Evolutionary conservation across 2,888 invertebrate species (phyloP), one percentile per base, ranked within the genome.

Genomic region (Cepaea hortensis): DNA sequence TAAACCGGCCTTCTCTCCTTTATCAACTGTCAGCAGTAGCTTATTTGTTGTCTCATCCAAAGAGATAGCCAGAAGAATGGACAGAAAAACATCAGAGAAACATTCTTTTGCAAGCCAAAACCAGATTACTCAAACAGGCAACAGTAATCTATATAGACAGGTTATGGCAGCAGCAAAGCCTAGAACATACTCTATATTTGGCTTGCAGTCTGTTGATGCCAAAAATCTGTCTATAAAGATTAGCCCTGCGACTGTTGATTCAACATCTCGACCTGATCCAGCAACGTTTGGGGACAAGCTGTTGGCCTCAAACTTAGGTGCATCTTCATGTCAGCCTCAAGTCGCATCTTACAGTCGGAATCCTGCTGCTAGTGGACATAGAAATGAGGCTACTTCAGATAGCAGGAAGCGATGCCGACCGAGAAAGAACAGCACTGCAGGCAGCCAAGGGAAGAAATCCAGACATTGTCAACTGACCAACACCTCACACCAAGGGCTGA

Each of bases 1-100:
- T 5, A 20, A 46, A 35, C 73, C 61, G 46, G 0, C 62, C 18
- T 35, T 35, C 35, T 83, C 83, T 73, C 83, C 75, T 2, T 61
- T 55, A 5, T 83, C 83, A 5, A 83, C 83, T 3, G 55, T 62
- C 4, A 83, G 75, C n/a, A 83, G 83, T 73, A 75, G 83, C 35
- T 61, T 83, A 20, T 83, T 83, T 48, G 15, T 75, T 7, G 46
- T 83, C 61, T 83, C 82, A n/a, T 82, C 75, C 13, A 83, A 75
- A 61, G 83, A 83, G 61, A 75, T 61, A 20, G 20, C 7, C 23
- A n/a, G 75, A 55, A 83, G 83, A 35, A 72, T 82, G n/a, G 73
- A 75, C 4, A 75, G 15, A 13, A 75, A 55, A 62, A 2, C 61
- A 18, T 20, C 75, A 61, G 15, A 50, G 7, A 70, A 72, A n/a